Base-by-base conservation (phyloP, 2,797 vertebrate species). In the Garrulus glandarius region DNA sequence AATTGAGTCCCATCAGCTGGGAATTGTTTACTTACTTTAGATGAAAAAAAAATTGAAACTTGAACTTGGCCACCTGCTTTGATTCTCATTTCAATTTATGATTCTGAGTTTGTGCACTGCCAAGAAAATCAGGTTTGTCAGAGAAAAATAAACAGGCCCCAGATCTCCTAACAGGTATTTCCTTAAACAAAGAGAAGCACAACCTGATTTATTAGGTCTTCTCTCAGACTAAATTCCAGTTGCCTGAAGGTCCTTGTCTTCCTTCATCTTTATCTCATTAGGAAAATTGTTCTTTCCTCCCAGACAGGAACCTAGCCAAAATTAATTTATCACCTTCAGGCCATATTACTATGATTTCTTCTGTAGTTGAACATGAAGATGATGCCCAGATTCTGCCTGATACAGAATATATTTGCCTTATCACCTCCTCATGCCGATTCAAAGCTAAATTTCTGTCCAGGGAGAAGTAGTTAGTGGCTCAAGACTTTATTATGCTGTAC, bases 311-410 rank as follows among this genome's bases (percentile, higher is more conserved):
- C 50, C 10, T 69, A 71, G 65, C 76, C 87, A 93, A 93, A 95
- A 96, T 97, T 91, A 95, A 94, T 96, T 92, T 94, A 89, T 94
- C 94, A 92, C 81, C 84, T 94, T 96, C 94, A 85, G 92, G 68
- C 78, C 39, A 22, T 87, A 91, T 89, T 96, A 91, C 36, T 85
- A 41, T 91, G 93, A 93, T 95, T 94, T 96, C 84, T 92, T 94
- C 90, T 94, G 72, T 95, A 95, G 93, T 55, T 83, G 69, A 91
- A 64, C 64, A 32, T 36, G 61, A 93, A 86, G 80, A 89, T 86
- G 70, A 84, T 91, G 70, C 90, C 67, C 55, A 92, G 63, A 57
- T 61, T 79, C 67, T 84, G 27, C 34, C 63, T 93, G 52, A 82
- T 94, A 59, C 14, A 67, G 52, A 65, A 46, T 86, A 37, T 63